A percentile compares a stretch with the other conserved stretches of the same genome.
Conservation (phyloP, 2,888 invertebrate genomes). For the Blastobasis adustella region DNA sequence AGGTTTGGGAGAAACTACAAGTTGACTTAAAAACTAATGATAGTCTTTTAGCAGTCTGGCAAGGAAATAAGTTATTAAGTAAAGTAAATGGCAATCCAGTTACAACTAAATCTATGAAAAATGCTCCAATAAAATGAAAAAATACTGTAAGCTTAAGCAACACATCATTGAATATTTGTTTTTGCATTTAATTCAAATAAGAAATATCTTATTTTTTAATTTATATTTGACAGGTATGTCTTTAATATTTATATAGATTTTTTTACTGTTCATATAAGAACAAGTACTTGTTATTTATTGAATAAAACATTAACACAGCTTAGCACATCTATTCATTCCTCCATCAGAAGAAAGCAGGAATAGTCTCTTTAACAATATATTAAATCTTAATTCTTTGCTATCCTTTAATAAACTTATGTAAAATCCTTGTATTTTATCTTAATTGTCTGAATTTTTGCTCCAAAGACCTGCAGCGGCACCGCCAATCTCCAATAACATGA, state of each 20-base stretch:
- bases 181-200: not conserved
- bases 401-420: not conserved
- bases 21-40: constrained; percentile 83
- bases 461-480: no score
- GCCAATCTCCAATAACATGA: no score
- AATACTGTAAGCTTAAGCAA: not conserved
- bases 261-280: no score
- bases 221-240: no score
- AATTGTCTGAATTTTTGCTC: no score
- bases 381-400: not conserved
- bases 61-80: constrained; percentile 82
- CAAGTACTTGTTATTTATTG: not conserved
- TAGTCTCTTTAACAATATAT: not conserved
- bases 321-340: not conserved
- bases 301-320: not conserved
- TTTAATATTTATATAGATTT: no score
- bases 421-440: no score
- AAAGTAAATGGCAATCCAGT: constrained; percentile 85
- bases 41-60: constrained; percentile 88
- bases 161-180: not conserved
- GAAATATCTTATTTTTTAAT: no score
- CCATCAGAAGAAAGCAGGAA: not conserved
- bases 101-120: constrained; percentile 82
- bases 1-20: constrained; percentile 96
- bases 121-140: constrained; percentile 86